A percentile compares a stretch with the other conserved stretches of the same genome.
Evolutionary conservation across 2,888 invertebrate genomes (phyloP).

Genomic region (Tachina grossa): DNA sequence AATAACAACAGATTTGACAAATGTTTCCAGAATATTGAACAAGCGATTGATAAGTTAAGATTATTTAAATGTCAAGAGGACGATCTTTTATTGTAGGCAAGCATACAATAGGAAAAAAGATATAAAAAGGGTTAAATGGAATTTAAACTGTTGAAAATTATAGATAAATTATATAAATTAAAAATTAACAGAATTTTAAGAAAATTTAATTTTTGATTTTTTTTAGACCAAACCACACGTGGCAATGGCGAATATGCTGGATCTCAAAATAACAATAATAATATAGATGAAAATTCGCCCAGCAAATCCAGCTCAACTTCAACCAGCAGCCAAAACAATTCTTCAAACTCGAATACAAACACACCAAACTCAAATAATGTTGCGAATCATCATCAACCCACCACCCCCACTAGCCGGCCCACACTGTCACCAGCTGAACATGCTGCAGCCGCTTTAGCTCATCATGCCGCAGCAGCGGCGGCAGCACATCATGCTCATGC

Average conservation of each 20-base stretch:
- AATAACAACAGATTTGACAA: constrained; percentile 34
- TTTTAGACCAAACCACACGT: constrained; percentile 78
- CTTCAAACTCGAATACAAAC: constrained; percentile 49
- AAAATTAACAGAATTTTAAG: constrained; percentile 28
- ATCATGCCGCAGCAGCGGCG: constrained; percentile 78
- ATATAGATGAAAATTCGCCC: constrained; percentile 79
- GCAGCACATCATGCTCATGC: constrained; percentile 77
- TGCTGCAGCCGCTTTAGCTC: constrained; percentile 77
- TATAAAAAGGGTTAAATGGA: constrained; percentile 58
- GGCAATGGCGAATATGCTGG: constrained; percentile 77
- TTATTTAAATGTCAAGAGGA: constrained; percentile 67
- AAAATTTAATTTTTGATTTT: not conserved
- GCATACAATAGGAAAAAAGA: not conserved
- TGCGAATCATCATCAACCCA: constrained; percentile 60
- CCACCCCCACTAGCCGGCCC: constrained; percentile 64
- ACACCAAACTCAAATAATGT: constrained; percentile 61
- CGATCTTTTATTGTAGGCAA: constrained; percentile 1
- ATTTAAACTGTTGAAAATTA: constrained; percentile 51
- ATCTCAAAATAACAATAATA: constrained; percentile 74
- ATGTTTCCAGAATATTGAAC: constrained; percentile 53
- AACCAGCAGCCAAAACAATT: constrained; percentile 65
- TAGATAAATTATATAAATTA: constrained; percentile 12
- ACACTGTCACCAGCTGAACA: constrained; percentile 77
- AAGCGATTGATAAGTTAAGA: constrained; percentile 68
- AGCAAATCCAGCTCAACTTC: constrained; percentile 74